phyloP scores from a whole-genome alignment of 2,888 invertebrate species.

The Drosophila vallismaia region DNA sequence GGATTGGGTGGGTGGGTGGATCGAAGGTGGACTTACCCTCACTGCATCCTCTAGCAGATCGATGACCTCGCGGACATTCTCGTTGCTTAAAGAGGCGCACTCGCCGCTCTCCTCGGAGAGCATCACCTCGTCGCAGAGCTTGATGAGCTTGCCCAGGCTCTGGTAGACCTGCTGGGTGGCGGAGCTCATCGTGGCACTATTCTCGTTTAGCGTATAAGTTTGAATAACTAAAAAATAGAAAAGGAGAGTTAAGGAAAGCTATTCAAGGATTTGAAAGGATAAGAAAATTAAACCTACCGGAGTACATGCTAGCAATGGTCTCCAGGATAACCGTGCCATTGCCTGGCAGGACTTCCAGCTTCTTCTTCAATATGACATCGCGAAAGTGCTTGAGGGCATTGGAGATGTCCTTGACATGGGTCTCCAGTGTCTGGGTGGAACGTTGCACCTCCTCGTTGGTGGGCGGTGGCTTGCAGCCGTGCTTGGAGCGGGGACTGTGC shows the following conservation, averaged over 20 bases:
- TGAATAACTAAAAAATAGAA: slow-evolving; percentile 79
- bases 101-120: slow-evolving; percentile 86
- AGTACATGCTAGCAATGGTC: slow-evolving; percentile 94
- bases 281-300: slow-evolving; percentile 84
- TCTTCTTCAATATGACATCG: slow-evolving; percentile 96
- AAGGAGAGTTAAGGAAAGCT: not conserved
- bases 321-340: slow-evolving; percentile 97
- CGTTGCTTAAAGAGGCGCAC: slow-evolving; percentile 85
- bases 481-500: slow-evolving; percentile 87
- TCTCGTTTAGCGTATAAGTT: slow-evolving; percentile 82
- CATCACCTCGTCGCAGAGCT: slow-evolving; percentile 95
- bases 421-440: slow-evolving; percentile 89
- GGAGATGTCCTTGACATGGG: slow-evolving; percentile 90
- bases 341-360: slow-evolving; percentile 95
- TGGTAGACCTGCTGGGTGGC: slow-evolving; percentile 94
- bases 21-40: slow-evolving; percentile 84
- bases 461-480: slow-evolving; percentile 83
- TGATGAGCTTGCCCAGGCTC: slow-evolving; percentile 93
- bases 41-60: slow-evolving; percentile 90
- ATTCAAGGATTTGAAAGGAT: not conserved
- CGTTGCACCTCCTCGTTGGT: slow-evolving; percentile 85
- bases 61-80: slow-evolving; percentile 88
- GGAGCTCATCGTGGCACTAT: slow-evolving; percentile 85
- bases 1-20: not conserved
- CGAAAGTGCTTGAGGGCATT: slow-evolving; percentile 94